Conservation (phyloP, 2,797 vertebrate species). For the Leptodactylus fallax region DNA sequence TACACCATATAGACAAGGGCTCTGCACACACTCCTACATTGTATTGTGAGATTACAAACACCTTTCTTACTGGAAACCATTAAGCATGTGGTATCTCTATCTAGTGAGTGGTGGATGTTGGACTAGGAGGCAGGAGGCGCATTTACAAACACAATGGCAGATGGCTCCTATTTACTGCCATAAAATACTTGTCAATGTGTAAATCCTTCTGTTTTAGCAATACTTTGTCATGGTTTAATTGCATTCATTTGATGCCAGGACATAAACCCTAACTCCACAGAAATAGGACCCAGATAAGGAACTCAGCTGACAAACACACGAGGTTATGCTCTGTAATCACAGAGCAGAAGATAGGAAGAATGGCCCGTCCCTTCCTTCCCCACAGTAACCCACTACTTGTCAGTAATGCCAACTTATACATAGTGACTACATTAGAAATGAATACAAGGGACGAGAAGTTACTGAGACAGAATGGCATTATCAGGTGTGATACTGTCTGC, state of each 20-base stretch:
- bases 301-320: background rate
- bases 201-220: constrained; percentile 27
- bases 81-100: background rate
- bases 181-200: constrained; percentile 16
- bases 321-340: background rate
- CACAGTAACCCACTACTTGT: background rate
- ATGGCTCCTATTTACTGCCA: constrained; percentile 42
- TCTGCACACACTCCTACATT: background rate
- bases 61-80: background rate
- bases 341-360: background rate
- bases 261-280: background rate
- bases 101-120: background rate
- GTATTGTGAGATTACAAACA: background rate
- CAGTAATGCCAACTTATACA: background rate
- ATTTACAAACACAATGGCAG: constrained; percentile 2
- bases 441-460: background rate
- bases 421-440: background rate
- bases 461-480: background rate
- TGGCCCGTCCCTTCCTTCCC: background rate
- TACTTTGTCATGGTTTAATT: background rate
- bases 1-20: background rate
- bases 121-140: background rate
- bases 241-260: constrained; percentile 48
- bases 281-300: background rate
- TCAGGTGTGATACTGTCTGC: background rate